A percentile compares a stretch with the other conserved stretches of the same genome.
Conservation (phyloP, 2,113 vertebrate genomes). For the Paracanthobrama guichenoti region DNA sequence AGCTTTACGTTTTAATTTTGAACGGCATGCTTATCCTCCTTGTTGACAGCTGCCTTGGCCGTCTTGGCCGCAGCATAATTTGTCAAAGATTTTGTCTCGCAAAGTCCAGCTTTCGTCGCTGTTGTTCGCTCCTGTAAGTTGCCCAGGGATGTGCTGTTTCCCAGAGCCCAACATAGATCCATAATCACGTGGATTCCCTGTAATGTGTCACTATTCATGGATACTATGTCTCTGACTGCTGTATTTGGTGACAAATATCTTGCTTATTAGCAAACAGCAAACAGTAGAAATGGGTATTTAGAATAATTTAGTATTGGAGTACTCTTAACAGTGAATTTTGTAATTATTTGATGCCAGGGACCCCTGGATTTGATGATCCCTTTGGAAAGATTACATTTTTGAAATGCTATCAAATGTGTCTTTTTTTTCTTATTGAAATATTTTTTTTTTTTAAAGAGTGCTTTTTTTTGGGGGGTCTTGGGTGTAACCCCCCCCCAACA, state of each 20-base stretch:
- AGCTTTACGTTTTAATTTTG: constrained; percentile 50
- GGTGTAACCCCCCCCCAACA: no score
- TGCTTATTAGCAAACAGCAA: constrained; percentile 50
- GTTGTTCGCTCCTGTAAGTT: constrained; percentile 49
- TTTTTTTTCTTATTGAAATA: no score
- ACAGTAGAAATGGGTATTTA: background rate
- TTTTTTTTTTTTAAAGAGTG: no score
- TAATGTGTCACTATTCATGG: constrained; percentile 56
- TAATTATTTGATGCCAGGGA: background rate
- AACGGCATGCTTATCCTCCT: constrained; percentile 58
- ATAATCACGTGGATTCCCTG: constrained; percentile 49
- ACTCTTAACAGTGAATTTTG: background rate
- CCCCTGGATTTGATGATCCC: background rate
- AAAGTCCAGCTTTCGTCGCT: constrained; percentile 62
- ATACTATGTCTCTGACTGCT: constrained; percentile 43
- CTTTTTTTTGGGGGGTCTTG: no score
- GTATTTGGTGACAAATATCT: constrained; percentile 51
- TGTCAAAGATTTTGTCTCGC: constrained; percentile 62
- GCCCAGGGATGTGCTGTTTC: constrained; percentile 35
- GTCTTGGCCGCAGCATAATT: constrained; percentile 60
- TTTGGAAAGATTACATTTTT: background rate
- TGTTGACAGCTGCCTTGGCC: constrained; percentile 68
- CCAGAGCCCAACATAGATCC: constrained; percentile 47
- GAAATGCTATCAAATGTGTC: no score
- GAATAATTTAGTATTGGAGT: background rate